phyloP scores from a whole-genome alignment of 2,797 vertebrate species.

The Danio albolineatus region DNA sequence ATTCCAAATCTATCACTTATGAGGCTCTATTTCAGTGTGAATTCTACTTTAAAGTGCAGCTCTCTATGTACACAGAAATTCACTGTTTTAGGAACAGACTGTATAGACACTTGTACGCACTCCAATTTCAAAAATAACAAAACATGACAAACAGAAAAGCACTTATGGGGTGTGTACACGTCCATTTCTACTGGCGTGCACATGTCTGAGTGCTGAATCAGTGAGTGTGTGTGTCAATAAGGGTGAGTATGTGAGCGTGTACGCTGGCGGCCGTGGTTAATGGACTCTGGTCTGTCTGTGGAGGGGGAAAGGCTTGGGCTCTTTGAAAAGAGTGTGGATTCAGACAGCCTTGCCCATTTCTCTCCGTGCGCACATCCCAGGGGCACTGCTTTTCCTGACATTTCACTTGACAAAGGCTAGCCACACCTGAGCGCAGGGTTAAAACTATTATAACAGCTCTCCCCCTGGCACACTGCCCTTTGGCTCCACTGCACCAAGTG shows the following conservation, averaged over 20 bases:
- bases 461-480: constrained; percentile 76
- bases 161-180: constrained; percentile 20
- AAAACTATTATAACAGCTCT: constrained; percentile 80
- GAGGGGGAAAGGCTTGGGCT: constrained; percentile 46
- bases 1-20: neutral
- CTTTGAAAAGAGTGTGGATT: constrained; percentile 61
- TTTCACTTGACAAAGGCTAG: constrained; percentile 83
- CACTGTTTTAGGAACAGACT: neutral
- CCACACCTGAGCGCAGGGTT: constrained; percentile 82
- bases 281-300: constrained; percentile 58
- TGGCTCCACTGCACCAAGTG: constrained; percentile 71
- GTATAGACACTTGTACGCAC: neutral
- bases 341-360: constrained; percentile 55
- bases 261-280: constrained; percentile 45
- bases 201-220: constrained; percentile 16
- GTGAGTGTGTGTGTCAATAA: constrained; percentile 40
- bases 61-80: neutral
- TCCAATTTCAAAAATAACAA: constrained; percentile 23
- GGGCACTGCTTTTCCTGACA: constrained; percentile 81
- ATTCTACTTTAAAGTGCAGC: neutral
- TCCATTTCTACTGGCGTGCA: constrained; percentile 20
- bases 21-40: neutral
- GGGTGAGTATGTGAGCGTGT: constrained; percentile 47
- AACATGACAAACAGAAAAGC: constrained; percentile 15
- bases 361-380: constrained; percentile 62